Evolutionary conservation across 2,888 invertebrate species (phyloP), one percentile per base, ranked within the genome.

Genomic region (Protonemura montana): DNA sequence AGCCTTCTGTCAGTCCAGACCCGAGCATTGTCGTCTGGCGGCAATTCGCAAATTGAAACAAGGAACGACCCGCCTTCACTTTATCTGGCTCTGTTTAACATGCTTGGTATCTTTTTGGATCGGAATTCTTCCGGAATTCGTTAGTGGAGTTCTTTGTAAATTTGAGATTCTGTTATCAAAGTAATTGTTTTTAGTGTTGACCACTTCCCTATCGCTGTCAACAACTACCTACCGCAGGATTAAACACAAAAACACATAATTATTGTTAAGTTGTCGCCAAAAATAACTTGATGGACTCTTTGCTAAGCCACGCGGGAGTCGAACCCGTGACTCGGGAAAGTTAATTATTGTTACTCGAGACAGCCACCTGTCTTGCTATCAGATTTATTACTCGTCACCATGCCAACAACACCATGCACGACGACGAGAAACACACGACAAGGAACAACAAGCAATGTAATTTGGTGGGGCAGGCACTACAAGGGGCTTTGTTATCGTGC

Each of bases 371-470:
- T 78, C 78, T 2, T 0, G 26, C 26, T 2, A 25, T 25, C 7
- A 28, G 78, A 78, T 78, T 78, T 78, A 78, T 78, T 78, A 13
- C 78, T 59, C 59, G 78, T 26, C 78, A 78, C 26, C 78, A 10
- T 78, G 78, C 78, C 78, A 78, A 78, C 78, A 78, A 78, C 26
- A 78, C 26, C 26, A n/a, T n/a, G n/a, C n/a, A n/a, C n/a, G n/a
- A n/a, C 25, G 2, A 26, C 5, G 27, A 78, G 78, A 13, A 78
- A 78, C 78, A 78, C 6, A 10, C 7, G 78, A 21, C 26, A 76
- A 76, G 16, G 76, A 76, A 76, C 76, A 76, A 26, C 76, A 21
- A 28, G 78, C 7, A 21, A 35, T 35, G 10, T 35, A 35, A 78
- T 21, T 78, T 26, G 78, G 78, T 78, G 10, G 78, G n/a, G 26